Conservation (phyloP, 92 coral and sea anemone genomes). For the Isaurus tuberculatus region DNA sequence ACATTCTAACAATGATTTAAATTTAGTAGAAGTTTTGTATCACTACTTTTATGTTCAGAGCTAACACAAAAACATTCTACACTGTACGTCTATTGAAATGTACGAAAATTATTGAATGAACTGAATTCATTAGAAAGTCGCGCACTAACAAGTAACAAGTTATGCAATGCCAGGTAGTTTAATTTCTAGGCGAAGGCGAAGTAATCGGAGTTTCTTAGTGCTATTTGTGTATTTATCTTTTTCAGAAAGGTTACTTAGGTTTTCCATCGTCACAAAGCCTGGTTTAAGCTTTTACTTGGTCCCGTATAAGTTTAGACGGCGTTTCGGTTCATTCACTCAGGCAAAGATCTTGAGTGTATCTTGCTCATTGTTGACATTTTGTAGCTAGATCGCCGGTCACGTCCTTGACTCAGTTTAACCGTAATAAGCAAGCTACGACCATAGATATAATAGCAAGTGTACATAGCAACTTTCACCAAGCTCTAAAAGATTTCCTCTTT, state of each 20-base stretch:
- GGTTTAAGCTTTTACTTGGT: constrained; percentile 29
- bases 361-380: constrained; percentile 47
- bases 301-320: constrained; percentile 4
- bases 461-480: constrained; percentile 43
- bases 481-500: constrained; percentile 36
- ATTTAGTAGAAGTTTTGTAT: not conserved
- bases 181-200: constrained; percentile 30
- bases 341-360: constrained; percentile 42
- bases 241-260: constrained; percentile 3
- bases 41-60: not conserved
- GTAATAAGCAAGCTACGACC: constrained; percentile 32
- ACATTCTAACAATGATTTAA: not conserved
- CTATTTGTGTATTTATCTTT: constrained; percentile 1
- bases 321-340: constrained; percentile 40
- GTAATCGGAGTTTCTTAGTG: not conserved
- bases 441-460: constrained; percentile 29
- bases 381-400: constrained; percentile 45
- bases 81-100: constrained; percentile 20
- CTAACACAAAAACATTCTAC: constrained; percentile 16
- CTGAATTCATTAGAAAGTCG: constrained; percentile 41
- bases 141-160: constrained; percentile 32
- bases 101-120: constrained; percentile 28
- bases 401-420: constrained; percentile 12
- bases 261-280: constrained; percentile 16
- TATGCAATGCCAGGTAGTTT: not conserved